A percentile compares a stretch with the other conserved stretches of the same genome.
phyloP scores from a whole-genome alignment of 2,113 vertebrate species.

The Machaerirhynchus nigripectus region DNA sequence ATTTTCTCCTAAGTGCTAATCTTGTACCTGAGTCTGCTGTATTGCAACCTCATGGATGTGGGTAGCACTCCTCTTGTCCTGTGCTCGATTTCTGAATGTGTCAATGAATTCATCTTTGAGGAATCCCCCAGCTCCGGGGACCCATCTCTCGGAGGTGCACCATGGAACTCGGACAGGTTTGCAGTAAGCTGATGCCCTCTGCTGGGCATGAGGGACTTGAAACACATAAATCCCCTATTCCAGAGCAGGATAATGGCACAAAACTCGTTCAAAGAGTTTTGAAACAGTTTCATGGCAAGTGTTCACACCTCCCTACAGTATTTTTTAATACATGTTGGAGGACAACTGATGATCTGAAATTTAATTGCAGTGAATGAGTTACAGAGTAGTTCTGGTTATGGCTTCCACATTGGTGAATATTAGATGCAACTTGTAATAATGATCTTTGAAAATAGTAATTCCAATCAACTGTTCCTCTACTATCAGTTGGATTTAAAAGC shows the following conservation, averaged over 20 bases:
- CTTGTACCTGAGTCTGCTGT: neutral
- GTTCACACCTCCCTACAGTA: neutral
- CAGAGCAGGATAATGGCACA: neutral
- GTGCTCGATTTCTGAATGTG: neutral
- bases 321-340: neutral
- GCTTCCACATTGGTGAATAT: neutral
- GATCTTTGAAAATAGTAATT: neutral
- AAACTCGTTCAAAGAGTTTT: neutral
- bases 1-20: neutral
- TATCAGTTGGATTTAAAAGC: neutral
- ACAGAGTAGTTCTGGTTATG: neutral
- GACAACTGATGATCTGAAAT: neutral
- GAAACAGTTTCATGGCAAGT: neutral
- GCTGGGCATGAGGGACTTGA: neutral
- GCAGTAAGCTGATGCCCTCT: slow-evolving; percentile 66
- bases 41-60: neutral
- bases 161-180: neutral
- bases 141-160: accelerated
- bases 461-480: neutral
- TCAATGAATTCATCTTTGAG: neutral
- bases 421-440: neutral
- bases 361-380: neutral
- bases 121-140: neutral
- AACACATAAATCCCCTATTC: accelerated
- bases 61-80: neutral